Evolutionary conservation across 2,113 vertebrate species (phyloP), one percentile per base, ranked within the genome.

Genomic region (Xenotilapia flavipinnis): DNA sequence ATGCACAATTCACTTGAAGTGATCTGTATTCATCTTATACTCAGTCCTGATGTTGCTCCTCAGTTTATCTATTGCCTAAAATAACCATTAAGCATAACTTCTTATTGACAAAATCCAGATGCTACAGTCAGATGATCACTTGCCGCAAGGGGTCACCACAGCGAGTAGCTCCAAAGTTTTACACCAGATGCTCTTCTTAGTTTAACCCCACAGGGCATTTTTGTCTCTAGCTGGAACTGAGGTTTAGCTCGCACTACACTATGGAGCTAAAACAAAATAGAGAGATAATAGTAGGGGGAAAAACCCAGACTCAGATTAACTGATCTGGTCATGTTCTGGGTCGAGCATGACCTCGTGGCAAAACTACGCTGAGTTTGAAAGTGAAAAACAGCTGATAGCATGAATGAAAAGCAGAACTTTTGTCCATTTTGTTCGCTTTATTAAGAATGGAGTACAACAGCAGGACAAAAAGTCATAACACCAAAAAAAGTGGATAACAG

Each of bases 401-500:
- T 47, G 6, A 21, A 75, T 28, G 38, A 54, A 26, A 79, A 65
- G 87, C 73, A 60, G 38, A 40, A 58, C 17, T 68, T 89, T 58
- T 90, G 58, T 94, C 90, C 26, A 42, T 93, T 95, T 93, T 93
- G 94, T 84, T 92, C 73, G 92, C 94, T 96, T 96, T 96, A 96
- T 96, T 96, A 96, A 97, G 96, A 96, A 97, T 95, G 95, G 86
- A 96, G 95, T 91, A 96, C 96, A 95, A 94, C 96, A 96, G 93
- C 96, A 92, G 94, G 92, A 96, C 95, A 93, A 93, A 95, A 96
- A 96, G 93, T 94, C 93, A 95, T 95, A 95, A 96, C 94, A 96
- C 92, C 94, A 94, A 94, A 96, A 79, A 94, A 92, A 92, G 86
- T 91, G 83, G 80, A 94, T 91, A 93, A 93, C 87, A 28, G 87